Evolutionary conservation across 2,797 vertebrate species (phyloP).

Genomic region (Psittacula echo): DNA sequence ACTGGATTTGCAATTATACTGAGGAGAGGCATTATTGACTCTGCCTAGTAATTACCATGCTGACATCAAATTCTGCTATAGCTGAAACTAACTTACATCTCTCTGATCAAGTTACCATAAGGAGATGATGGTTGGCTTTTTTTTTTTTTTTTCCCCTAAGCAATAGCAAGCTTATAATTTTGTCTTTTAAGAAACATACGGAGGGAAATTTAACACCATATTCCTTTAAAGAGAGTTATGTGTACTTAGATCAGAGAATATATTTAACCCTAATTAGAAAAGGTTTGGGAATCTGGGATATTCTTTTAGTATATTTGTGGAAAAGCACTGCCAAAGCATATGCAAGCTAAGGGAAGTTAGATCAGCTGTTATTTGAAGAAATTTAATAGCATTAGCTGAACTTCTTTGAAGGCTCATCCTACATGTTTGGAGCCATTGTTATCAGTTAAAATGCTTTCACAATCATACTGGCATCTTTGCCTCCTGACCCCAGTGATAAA

Average conservation of each 20-base stretch:
- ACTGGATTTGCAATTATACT: slow-evolving; percentile 85
- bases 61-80: slow-evolving; percentile 75
- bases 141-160: neutral
- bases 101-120: slow-evolving; percentile 61
- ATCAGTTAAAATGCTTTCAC: neutral
- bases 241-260: neutral
- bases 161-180: neutral
- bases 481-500: neutral
- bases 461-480: neutral
- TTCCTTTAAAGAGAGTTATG: neutral
- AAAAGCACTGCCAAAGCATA: neutral
- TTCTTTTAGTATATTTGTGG: neutral
- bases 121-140: slow-evolving; percentile 4
- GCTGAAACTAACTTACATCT: slow-evolving; percentile 67
- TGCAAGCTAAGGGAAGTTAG: neutral
- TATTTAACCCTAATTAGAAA: slow-evolving; percentile 10
- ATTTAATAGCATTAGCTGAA: neutral
- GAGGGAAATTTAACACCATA: neutral
- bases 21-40: slow-evolving; percentile 82
- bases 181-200: neutral
- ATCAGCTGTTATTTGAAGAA: neutral
- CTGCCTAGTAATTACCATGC: slow-evolving; percentile 78
- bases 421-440: neutral
- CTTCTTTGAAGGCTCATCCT: neutral
- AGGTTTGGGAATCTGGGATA: neutral